phyloP scores from a whole-genome alignment of 2,888 invertebrate species.

The Spilarctia lutea region DNA sequence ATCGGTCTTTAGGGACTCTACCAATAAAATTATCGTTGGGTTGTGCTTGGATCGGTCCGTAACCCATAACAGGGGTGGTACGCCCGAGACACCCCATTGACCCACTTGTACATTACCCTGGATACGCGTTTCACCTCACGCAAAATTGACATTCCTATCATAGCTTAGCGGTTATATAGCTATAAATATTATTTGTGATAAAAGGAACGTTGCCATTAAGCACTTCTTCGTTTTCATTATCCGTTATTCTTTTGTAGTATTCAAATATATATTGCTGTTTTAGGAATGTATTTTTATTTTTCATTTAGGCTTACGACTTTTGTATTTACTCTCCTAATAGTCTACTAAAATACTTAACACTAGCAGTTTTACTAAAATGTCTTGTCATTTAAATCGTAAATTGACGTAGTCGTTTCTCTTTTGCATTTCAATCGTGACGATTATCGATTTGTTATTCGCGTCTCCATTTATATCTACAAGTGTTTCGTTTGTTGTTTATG shows the following conservation, averaged over 20 bases:
- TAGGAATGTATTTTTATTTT: background rate
- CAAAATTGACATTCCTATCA: conserved; percentile 61
- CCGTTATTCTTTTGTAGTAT: background rate
- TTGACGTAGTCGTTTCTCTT: conserved; percentile 45
- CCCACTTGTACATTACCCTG: conserved; percentile 68
- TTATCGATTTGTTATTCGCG: conserved; percentile 66
- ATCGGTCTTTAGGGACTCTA: conserved; percentile 43
- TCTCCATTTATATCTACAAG: conserved; percentile 62
- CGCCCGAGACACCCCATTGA: conserved; percentile 67
- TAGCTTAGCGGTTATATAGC: conserved; percentile 49
- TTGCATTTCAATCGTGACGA: conserved; percentile 58
- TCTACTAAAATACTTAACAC: background rate
- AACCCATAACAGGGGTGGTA: conserved; percentile 39
- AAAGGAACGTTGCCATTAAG: conserved; percentile 23
- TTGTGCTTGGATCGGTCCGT: conserved; percentile 44
- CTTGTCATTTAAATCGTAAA: conserved; percentile 6
- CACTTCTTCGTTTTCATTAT: conserved; percentile 4
- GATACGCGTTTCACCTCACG: conserved; percentile 52
- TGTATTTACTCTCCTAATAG: background rate
- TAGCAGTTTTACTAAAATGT: background rate
- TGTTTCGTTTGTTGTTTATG: conserved; percentile 73
- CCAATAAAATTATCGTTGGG: conserved; percentile 65
- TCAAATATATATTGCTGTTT: background rate
- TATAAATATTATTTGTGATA: conserved; percentile 45
- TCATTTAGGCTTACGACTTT: background rate